Evolutionary conservation across 2,113 vertebrate species (phyloP), one percentile per base, ranked within the genome.

Genomic region (Sigmodon hispidus): DNA sequence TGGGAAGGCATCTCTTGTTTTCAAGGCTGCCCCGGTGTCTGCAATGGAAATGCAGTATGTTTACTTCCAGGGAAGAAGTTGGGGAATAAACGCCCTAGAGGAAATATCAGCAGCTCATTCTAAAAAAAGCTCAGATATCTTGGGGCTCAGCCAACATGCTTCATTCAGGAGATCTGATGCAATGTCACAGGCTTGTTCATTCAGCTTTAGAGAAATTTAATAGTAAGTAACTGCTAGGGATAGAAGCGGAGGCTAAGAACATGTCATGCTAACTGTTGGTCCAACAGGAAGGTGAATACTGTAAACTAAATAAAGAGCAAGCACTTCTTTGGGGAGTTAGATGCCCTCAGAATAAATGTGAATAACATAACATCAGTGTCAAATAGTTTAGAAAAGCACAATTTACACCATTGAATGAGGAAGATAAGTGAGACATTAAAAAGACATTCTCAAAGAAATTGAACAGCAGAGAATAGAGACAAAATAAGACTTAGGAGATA

Each of bases 151-250:
- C 97, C 97, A 96, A 96, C 88, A 92, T 94, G 91, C 91, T 94
- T 89, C 96, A 96, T 98, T 98, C 97, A 97, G 90, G 50, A 95
- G 94, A 91, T 97, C 97, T 97, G 97, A 98, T 96, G 97, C 97
- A 97, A 97, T 87, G 96, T 59, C 87, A 94, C 65, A 91, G 92
- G 2, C 79, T 22, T 31, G 69, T 89, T 94, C 97, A 97, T 97
- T 97, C 96, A 96, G 81, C 85, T 95, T 97, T 83, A 91, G 17
- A 91, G 89, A 96, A 95, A 91, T 76, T 83, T 87, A 65, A 87
- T 2, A 96, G 92, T 90, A 93, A 95, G 43, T 83, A 70, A 87
- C 12, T 65, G 13, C 8, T 48, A 36, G 63, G 67, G 34, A 48
- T 70, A 80, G 70, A 50, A 90, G 81, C 4, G 36, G 57, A 96